These are phyloP conservation scores for Aegypius monachus DNA, from an alignment of 2,113 vertebrate species.

Conservation along the genomic window DNA sequence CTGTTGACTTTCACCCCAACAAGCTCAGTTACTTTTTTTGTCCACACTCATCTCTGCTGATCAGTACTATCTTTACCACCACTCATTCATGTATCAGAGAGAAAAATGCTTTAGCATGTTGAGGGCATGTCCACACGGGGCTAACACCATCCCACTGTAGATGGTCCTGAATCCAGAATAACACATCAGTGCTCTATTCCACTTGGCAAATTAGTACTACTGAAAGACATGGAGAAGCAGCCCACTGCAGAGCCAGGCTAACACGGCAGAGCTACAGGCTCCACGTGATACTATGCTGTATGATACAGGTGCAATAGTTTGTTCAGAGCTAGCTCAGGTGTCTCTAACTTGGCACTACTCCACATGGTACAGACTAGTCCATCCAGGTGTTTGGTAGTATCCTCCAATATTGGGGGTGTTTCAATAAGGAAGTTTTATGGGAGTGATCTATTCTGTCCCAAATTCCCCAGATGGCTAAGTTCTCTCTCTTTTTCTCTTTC, in stretches of 20 bases:
- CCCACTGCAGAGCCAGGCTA: background rate
- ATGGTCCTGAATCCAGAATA: background rate
- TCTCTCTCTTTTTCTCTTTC: background rate
- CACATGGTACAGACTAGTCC: background rate
- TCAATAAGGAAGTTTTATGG: background rate
- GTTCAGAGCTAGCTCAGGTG: background rate
- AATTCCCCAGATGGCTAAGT: background rate
- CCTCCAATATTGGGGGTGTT: background rate
- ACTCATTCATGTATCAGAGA: background rate
- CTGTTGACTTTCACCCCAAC: background rate
- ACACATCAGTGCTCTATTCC: background rate
- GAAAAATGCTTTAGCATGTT: background rate
- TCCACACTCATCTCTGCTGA: background rate
- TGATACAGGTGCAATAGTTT: background rate
- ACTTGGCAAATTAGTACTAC: background rate
- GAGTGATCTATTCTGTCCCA: background rate
- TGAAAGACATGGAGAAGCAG: background rate
- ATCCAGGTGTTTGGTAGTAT: background rate
- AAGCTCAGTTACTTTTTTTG: background rate
- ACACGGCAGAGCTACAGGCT: background rate
- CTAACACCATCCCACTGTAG: background rate
- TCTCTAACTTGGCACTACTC: background rate
- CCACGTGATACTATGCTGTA: background rate
- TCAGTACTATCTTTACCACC: background rate
- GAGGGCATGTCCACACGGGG: background rate